Percentiles rank a stretch among this genome's conserved stretches.
Evolutionary conservation across 2,888 invertebrate species (phyloP).

Genomic region (Agrochola litura): DNA sequence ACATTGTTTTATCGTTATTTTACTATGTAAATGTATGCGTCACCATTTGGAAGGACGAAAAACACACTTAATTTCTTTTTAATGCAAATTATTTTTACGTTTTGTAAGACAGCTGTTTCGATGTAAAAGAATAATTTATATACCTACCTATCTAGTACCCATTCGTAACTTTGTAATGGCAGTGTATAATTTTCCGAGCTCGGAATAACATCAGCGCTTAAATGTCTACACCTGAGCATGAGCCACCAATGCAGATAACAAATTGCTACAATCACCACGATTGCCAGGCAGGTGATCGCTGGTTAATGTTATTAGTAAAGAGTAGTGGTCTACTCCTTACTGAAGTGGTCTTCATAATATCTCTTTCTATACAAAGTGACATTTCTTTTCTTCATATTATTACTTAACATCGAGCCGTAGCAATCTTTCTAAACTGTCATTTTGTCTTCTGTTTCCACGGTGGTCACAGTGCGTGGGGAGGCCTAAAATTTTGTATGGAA

Average conservation of each 20-base stretch:
- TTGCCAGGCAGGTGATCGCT: background rate
- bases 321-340: no score
- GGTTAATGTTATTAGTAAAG: background rate
- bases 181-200: background rate
- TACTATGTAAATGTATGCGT: constrained; percentile 49
- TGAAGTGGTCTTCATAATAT: background rate
- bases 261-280: no score
- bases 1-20: constrained; percentile 27
- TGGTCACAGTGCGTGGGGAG: background rate
- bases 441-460: background rate
- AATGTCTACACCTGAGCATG: background rate
- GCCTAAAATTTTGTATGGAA: background rate
- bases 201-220: no score
- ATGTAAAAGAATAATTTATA: background rate
- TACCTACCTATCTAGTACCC: background rate
- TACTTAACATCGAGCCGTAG: no score
- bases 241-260: background rate
- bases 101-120: constrained; percentile 37
- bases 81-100: constrained; percentile 37
- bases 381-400: no score
- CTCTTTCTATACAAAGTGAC: no score
- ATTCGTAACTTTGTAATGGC: background rate
- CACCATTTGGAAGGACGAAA: constrained; percentile 36
- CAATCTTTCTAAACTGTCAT: background rate
- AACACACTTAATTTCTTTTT: constrained; percentile 40